Evolutionary conservation across 2,797 vertebrate genomes (phyloP).

Genomic region (Alfaro cultratus): DNA sequence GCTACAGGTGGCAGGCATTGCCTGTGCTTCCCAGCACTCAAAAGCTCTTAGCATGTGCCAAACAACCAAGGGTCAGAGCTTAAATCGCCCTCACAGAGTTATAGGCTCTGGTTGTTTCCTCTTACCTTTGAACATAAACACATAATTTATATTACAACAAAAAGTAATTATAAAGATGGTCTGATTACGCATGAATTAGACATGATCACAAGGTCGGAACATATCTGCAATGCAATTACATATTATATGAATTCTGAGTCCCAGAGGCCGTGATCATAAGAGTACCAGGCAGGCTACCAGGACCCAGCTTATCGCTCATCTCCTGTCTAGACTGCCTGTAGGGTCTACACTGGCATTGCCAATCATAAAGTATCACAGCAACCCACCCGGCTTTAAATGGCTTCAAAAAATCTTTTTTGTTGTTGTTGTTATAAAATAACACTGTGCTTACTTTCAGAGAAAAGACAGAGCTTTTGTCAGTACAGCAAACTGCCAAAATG

Average conservation of each 20-base stretch:
- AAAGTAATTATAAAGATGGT: constrained; percentile 40
- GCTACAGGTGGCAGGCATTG: constrained; percentile 45
- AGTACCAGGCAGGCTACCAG: constrained; percentile 55
- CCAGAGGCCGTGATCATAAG: constrained; percentile 42
- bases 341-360: constrained; percentile 46
- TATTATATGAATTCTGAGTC: constrained; percentile 31
- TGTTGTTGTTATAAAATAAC: not conserved
- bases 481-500: not conserved
- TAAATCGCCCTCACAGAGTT: constrained; percentile 54
- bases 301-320: constrained; percentile 65
- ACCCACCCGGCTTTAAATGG: constrained; percentile 13
- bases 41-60: constrained; percentile 67
- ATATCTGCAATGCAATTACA: constrained; percentile 6
- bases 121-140: constrained; percentile 30
- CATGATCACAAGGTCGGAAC: constrained; percentile 15
- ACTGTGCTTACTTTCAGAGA: not conserved
- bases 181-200: constrained; percentile 38
- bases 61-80: constrained; percentile 63
- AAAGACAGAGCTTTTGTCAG: constrained; percentile 1
- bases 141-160: constrained; percentile 33
- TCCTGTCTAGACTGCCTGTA: constrained; percentile 74
- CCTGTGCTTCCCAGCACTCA: constrained; percentile 48
- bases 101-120: constrained; percentile 36
- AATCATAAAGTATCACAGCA: constrained; percentile 22
- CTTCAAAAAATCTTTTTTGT: constrained; percentile 8